Evolutionary conservation across 2,797 vertebrate genomes (phyloP).

Genomic region (Falco columbarius): DNA sequence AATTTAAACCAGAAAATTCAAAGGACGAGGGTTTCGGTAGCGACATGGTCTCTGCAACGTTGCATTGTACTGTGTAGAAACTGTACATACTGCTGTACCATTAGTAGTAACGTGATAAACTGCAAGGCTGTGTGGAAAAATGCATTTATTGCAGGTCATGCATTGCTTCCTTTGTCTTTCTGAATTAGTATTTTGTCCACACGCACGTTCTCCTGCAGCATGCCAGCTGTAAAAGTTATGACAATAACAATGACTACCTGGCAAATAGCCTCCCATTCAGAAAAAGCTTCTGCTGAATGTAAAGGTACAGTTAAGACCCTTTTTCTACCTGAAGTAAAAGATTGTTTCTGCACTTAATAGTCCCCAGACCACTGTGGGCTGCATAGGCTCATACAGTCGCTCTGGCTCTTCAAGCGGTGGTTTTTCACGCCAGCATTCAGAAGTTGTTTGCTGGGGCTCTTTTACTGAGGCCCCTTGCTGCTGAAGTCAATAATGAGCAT

Average conservation of each 20-base stretch:
- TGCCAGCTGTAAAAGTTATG: accelerated
- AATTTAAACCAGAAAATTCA: background rate
- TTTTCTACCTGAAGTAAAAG: background rate
- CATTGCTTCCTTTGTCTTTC: background rate
- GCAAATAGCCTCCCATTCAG: background rate
- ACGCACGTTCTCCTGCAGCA: background rate
- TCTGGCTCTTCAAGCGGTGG: accelerated
- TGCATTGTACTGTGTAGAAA: background rate
- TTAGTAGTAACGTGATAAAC: background rate
- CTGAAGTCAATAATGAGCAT: background rate
- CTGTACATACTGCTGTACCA: accelerated
- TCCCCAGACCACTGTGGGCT: background rate
- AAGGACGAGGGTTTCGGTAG: background rate
- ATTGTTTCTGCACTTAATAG: background rate
- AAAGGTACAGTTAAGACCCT: background rate
- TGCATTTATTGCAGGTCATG: background rate
- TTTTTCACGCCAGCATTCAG: background rate
- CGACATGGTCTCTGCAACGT: accelerated
- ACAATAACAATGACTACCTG: background rate
- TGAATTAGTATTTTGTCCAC: background rate
- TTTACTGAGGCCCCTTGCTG: background rate
- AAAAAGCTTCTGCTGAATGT: background rate
- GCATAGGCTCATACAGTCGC: accelerated
- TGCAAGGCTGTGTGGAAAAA: background rate
- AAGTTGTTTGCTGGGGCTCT: background rate